phyloP scores from a whole-genome alignment of 1,140 invertebrate species.

The Cydia splendana region DNA sequence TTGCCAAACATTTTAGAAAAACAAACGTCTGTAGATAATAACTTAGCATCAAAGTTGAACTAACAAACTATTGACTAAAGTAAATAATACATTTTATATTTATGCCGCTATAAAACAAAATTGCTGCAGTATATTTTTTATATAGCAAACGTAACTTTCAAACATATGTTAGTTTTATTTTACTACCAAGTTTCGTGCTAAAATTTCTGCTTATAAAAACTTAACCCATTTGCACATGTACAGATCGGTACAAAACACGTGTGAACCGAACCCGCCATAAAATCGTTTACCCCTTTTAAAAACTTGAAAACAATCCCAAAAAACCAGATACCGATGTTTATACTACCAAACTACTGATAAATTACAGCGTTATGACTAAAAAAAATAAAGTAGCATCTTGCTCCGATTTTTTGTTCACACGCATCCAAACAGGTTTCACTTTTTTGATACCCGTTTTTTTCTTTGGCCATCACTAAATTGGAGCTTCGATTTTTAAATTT shows the following conservation, averaged over 20 bases:
- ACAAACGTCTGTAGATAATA: no score
- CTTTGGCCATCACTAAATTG: conserved; percentile 2
- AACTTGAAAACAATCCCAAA: conserved; percentile 17
- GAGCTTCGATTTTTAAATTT: conserved; percentile 23
- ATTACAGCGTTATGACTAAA: conserved; percentile 25
- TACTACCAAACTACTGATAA: conserved; percentile 30
- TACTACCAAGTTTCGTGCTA: not conserved
- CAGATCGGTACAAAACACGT: conserved; percentile 7
- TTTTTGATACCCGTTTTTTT: conserved; percentile 29
- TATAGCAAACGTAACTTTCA: not conserved
- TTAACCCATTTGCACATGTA: conserved; percentile 14
- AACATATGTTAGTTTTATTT: not conserved
- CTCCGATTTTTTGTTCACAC: conserved; percentile 32
- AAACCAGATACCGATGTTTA: conserved; percentile 26
- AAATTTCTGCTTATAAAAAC: not conserved
- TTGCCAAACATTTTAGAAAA: no score
- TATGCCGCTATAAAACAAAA: not conserved
- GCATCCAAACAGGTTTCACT: conserved; percentile 27
- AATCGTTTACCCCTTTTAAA: conserved; percentile 26
- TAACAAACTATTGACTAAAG: no score
- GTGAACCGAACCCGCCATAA: conserved; percentile 13
- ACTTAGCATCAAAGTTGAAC: no score
- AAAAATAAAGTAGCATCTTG: conserved; percentile 25
- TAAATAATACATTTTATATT: no score
- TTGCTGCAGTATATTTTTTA: not conserved